Percentiles rank a stretch among this genome's conserved stretches.
Conservation (phyloP, 2,113 vertebrate species). For the Ailurus styani region DNA sequence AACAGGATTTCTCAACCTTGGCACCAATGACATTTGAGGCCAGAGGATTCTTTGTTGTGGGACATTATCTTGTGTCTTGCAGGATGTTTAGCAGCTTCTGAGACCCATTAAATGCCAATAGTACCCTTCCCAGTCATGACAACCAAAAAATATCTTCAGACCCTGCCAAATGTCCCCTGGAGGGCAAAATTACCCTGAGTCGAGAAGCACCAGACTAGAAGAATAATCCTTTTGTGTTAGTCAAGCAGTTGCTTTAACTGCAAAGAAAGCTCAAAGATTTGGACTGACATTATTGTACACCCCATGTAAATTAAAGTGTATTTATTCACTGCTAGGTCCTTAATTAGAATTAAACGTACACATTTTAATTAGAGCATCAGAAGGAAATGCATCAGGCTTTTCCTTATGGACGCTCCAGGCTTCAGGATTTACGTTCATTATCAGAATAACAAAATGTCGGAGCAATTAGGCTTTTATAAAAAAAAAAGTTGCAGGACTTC, state of each 20-base stretch:
- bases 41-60: neutral
- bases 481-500: conserved; percentile 24
- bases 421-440: neutral
- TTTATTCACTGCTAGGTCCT: neutral
- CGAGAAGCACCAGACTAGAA: neutral
- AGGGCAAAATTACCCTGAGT: neutral
- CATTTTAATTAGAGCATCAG: conserved; percentile 31
- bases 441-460: conserved; percentile 27
- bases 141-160: neutral
- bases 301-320: neutral
- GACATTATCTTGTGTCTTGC: neutral
- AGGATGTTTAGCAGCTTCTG: neutral
- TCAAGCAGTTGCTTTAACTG: neutral
- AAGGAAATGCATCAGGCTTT: neutral
- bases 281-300: neutral
- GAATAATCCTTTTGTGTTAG: neutral
- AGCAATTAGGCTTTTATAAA: neutral
- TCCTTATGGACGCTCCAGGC: neutral
- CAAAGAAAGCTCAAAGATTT: neutral
- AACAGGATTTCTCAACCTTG: neutral
- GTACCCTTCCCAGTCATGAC: neutral
- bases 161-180: neutral
- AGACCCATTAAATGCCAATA: neutral
- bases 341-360: conserved; percentile 27
- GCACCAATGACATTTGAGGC: neutral